Conservation (phyloP, 2,113 vertebrate species). For the Probosciger aterrimus region DNA sequence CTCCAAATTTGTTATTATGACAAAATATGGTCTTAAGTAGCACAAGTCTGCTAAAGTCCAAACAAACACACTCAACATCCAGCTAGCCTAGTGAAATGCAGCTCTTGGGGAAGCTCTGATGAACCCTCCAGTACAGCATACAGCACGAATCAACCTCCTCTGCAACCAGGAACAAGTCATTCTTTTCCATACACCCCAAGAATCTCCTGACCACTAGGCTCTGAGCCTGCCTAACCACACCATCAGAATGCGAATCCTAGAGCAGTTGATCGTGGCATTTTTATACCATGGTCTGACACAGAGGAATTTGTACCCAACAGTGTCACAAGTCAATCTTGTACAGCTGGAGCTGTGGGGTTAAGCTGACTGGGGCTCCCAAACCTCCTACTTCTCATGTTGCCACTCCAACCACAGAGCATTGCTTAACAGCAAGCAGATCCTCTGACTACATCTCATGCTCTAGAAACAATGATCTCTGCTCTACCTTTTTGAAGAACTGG, state of each 20-base stretch:
- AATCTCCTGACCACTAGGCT: neutral
- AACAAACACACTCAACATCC: neutral
- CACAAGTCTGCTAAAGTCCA: neutral
- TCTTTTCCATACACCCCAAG: neutral
- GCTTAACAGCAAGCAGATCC: neutral
- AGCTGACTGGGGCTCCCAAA: neutral
- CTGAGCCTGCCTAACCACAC: neutral
- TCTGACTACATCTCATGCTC: neutral
- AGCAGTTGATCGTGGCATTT: accelerated
- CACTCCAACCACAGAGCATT: neutral
- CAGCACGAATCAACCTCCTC: neutral
- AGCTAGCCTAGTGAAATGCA: neutral
- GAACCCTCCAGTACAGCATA: neutral
- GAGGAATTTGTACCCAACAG: accelerated
- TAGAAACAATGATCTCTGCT: neutral
- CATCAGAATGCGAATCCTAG: neutral
- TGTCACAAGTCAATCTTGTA: neutral
- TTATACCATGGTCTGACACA: neutral
- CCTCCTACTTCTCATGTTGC: neutral
- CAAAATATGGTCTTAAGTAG: neutral
- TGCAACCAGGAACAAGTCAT: neutral
- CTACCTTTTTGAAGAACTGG: neutral
- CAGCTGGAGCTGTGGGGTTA: neutral
- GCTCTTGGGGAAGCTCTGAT: neutral
- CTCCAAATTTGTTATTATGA: neutral